phyloP scores from a whole-genome alignment of 2,888 invertebrate species.

The Drosophila prostipennis region DNA sequence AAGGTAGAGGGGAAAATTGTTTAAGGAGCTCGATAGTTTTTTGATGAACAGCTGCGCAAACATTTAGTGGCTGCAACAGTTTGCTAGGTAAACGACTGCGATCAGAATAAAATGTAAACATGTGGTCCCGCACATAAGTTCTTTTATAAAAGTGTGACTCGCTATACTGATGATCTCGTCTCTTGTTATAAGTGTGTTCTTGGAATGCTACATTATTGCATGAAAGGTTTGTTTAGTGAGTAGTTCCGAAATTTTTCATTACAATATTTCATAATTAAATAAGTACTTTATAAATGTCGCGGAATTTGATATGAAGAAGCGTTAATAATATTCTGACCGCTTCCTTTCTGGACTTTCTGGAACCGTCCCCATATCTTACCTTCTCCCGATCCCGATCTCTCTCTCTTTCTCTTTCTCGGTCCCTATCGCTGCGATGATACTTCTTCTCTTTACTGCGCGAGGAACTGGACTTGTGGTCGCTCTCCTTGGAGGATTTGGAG shows the following conservation, averaged over 20 bases:
- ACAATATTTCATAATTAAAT: too few relatives aligned
- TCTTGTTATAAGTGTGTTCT: neutral
- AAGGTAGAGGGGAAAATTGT: neutral
- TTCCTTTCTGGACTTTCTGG: neutral
- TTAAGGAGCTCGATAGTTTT: neutral
- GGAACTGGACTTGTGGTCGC: constrained; percentile 57
- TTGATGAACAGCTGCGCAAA: constrained; percentile 1
- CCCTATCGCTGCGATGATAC: constrained; percentile 57
- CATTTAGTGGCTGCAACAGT: neutral
- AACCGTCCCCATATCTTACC: constrained; percentile 28
- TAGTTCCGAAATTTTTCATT: too few relatives aligned
- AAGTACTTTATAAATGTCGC: too few relatives aligned
- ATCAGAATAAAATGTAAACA: neutral
- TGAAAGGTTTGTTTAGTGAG: too few relatives aligned
- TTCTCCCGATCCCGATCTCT: constrained; percentile 49
- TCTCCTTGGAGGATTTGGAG: constrained; percentile 54
- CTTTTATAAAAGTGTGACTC: neutral
- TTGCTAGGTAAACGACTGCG: constrained; percentile 1
- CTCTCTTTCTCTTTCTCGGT: constrained; percentile 56
- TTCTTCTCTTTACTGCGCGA: constrained; percentile 72
- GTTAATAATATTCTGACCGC: neutral
- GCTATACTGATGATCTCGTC: neutral
- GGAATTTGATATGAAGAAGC: too few relatives aligned
- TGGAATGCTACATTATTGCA: neutral
- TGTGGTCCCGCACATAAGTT: neutral